phyloP scores from a whole-genome alignment of 2,797 vertebrate species.

The Apogon talboti region DNA sequence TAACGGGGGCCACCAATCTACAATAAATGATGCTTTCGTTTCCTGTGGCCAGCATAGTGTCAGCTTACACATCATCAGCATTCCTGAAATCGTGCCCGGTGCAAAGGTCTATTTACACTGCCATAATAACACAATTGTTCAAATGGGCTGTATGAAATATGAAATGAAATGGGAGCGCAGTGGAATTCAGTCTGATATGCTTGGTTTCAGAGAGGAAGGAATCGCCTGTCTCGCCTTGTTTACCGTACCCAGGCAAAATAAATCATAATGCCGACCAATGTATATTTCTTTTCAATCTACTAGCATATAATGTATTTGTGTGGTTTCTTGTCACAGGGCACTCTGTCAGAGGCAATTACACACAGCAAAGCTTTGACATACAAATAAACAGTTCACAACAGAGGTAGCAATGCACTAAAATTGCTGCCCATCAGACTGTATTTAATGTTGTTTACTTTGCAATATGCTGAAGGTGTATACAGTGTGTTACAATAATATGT shows the following conservation, averaged over 20 bases:
- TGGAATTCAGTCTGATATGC: conserved; percentile 72
- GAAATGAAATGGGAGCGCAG: conserved; percentile 74
- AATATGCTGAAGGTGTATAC: conserved; percentile 37
- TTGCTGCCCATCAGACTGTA: conserved; percentile 43
- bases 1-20: conserved; percentile 64
- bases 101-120: conserved; percentile 77
- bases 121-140: conserved; percentile 76
- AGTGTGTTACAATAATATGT: conserved; percentile 54
- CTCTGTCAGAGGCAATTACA: conserved; percentile 72
- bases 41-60: conserved; percentile 65
- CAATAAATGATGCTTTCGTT: conserved; percentile 67
- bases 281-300: conserved; percentile 62
- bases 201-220: conserved; percentile 72
- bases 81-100: conserved; percentile 70
- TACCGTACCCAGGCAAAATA: conserved; percentile 60
- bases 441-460: conserved; percentile 67
- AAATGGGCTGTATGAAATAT: conserved; percentile 70
- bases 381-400: conserved; percentile 70
- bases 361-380: conserved; percentile 57
- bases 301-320: conserved; percentile 58
- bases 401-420: conserved; percentile 60
- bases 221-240: conserved; percentile 72
- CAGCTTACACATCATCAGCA: conserved; percentile 78
- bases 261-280: conserved; percentile 70
- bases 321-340: conserved; percentile 71